Evolutionary conservation across 2,888 invertebrate genomes (phyloP), one percentile per base, ranked within the genome.

Genomic region (Syrphus vitripennis): DNA sequence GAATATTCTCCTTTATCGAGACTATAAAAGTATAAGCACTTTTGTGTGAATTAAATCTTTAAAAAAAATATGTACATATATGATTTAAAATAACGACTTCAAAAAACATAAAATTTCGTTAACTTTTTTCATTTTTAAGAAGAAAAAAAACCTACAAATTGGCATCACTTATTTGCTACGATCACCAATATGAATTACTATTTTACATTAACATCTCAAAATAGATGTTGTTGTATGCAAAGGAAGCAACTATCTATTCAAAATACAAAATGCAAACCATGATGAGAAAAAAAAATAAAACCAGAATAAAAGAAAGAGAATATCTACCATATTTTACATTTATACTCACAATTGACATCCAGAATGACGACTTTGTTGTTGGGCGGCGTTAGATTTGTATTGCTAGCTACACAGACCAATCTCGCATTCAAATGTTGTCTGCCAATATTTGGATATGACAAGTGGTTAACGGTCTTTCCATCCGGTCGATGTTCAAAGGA

Each of bases 381-480:
- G 10, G 97, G 96, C 67, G 95, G 95, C 53, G 96, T 96, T 89
- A 97, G 93, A 92, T 97, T 97, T 88, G 97, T 97, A 92, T 97
- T 97, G 89, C 96, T 95, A 31, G 97, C 97, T 93, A 97, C 96
- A 93, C 97, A 97, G 89, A 97, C 95, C 90, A 97, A 95, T 89
- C 96, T 94, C 79, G 96, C 94, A 92, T 97, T 96, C 89, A 97
- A 94, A 93, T 97, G 97, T 92, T 97, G 96, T 79, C 97, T 93
- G 37, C 96, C 96, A 88, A 97, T 95, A 91, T 95, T 96, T 79
- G 96, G 96, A 91, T 96, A 97, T 87, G 95, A 95, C 89, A 97
- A 94, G 89, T 95, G 95, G 93, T 97, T 97, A 90, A 96, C 94
- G 71, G 96, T 96, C 88, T 95, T 93, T 42, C 95, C 96, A 88